Conservation (phyloP, 2,888 invertebrate genomes). For the Pegoplata infirma region DNA sequence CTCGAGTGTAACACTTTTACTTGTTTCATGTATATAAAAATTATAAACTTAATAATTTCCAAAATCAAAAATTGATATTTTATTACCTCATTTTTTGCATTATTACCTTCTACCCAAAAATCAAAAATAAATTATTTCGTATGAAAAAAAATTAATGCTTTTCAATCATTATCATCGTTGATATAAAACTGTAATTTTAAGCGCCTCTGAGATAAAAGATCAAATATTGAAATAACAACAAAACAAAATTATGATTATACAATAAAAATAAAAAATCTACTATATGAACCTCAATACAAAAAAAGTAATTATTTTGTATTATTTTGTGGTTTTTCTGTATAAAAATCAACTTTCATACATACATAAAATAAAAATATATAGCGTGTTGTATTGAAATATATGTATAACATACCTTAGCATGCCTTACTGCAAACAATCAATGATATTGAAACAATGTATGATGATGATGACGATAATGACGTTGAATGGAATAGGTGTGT, state of each 20-base stretch:
- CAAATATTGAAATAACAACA: conserved; percentile 65
- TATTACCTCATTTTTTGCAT: background rate
- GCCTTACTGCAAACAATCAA: conserved; percentile 12
- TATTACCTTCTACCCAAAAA: conserved; percentile 42
- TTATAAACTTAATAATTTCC: too few species aligned
- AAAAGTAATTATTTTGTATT: conserved; percentile 52
- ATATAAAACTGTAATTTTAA: conserved; percentile 53
- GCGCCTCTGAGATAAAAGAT: conserved; percentile 64
- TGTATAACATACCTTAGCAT: background rate
- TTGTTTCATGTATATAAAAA: too few species aligned
- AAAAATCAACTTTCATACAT: background rate
- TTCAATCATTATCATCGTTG: conserved; percentile 16
- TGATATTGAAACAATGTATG: conserved; percentile 33
- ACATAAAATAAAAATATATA: background rate
- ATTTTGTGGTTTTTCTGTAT: conserved; percentile 46
- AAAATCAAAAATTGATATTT: too few species aligned
- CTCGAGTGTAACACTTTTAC: too few species aligned
- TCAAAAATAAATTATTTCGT: conserved; percentile 51
- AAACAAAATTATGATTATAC: conserved; percentile 65
- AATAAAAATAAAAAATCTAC: conserved; percentile 49
- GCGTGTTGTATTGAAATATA: background rate
- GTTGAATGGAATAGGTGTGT: conserved; percentile 70
- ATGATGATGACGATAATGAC: background rate
- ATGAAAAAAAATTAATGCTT: background rate
- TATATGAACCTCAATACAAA: conserved; percentile 58